Conservation (phyloP, 2,113 vertebrate genomes). For the Cheilinus undulatus region DNA sequence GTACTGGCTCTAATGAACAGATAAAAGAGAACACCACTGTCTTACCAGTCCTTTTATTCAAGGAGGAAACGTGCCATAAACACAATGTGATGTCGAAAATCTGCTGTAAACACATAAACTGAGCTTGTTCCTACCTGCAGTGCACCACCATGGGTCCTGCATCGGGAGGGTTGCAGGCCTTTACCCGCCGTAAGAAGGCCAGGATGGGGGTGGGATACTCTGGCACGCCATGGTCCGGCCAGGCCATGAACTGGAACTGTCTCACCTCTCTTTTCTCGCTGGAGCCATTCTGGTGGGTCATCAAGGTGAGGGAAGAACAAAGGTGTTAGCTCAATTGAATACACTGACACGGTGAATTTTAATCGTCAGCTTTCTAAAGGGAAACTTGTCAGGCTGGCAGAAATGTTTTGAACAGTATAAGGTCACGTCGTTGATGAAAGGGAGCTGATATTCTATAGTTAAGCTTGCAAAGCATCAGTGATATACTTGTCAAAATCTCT, state of each 20-base stretch:
- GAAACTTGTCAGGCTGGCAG: slow-evolving; percentile 4
- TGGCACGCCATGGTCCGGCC: slow-evolving; percentile 95
- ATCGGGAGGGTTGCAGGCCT: slow-evolving; percentile 92
- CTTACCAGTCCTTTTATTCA: too few species aligned
- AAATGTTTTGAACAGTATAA: slow-evolving; percentile 17
- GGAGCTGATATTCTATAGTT: slow-evolving; percentile 7
- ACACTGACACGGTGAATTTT: not conserved
- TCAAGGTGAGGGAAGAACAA: not conserved
- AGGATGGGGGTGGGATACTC: slow-evolving; percentile 96
- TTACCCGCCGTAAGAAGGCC: slow-evolving; percentile 93
- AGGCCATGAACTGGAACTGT: slow-evolving; percentile 98
- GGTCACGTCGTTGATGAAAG: slow-evolving; percentile 31
- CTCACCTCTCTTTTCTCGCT: slow-evolving; percentile 95
- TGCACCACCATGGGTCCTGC: slow-evolving; percentile 97
- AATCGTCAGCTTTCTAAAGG: slow-evolving; percentile 16
- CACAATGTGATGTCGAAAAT: too few species aligned
- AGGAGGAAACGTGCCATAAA: too few species aligned
- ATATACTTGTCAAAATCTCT: slow-evolving; percentile 33
- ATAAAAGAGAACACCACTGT: too few species aligned
- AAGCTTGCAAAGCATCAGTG: slow-evolving; percentile 27
- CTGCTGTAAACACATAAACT: not conserved
- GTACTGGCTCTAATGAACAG: too few species aligned
- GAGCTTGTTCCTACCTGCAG: slow-evolving; percentile 86
- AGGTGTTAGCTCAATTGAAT: not conserved
- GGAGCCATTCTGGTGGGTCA: slow-evolving; percentile 88